Conservation (phyloP, 2,888 invertebrate species). For the Protodeltote pygarga region DNA sequence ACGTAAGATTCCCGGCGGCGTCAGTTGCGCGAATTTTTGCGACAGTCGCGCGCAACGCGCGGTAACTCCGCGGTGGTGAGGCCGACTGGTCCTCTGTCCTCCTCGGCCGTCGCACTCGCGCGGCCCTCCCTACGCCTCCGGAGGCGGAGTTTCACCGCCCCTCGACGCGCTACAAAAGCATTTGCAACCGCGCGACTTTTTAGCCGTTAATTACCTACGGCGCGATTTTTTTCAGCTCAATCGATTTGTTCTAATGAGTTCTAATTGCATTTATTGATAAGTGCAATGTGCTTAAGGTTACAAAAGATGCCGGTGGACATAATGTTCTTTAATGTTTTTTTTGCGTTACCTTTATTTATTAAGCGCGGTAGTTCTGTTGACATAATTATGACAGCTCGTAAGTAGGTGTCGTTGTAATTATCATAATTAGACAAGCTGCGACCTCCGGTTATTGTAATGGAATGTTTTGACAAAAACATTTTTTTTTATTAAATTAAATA, state of each 20-base stretch:
- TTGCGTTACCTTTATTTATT: slow-evolving; percentile 40
- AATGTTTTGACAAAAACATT: slow-evolving; percentile 8
- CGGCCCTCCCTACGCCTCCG: slow-evolving; percentile 81
- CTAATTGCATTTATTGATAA: slow-evolving; percentile 81
- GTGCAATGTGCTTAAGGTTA: slow-evolving; percentile 35
- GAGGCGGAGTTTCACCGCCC: slow-evolving; percentile 71
- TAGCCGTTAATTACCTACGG: slow-evolving; percentile 67
- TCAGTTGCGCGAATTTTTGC: slow-evolving; percentile 59
- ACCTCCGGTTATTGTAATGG: slow-evolving; percentile 18
- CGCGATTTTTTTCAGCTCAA: slow-evolving; percentile 65
- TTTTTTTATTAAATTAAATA: slow-evolving; percentile 5
- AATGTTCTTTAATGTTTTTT: slow-evolving; percentile 50
- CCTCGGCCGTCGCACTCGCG: slow-evolving; percentile 64
- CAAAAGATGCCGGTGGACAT: slow-evolving; percentile 47
- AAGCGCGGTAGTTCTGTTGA: slow-evolving; percentile 22
- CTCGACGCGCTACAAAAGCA: slow-evolving; percentile 43
- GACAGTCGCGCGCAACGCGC: slow-evolving; percentile 73
- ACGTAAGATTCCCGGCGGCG: slow-evolving; percentile 42
- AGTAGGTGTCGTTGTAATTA: slow-evolving; percentile 35
- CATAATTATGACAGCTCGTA: slow-evolving; percentile 33
- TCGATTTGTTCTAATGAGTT: slow-evolving; percentile 77
- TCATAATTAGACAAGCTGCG: slow-evolving; percentile 34
- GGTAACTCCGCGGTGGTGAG: slow-evolving; percentile 72
- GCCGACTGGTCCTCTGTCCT: slow-evolving; percentile 82
- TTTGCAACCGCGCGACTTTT: slow-evolving; percentile 63